Percentiles rank a stretch among this genome's conserved stretches.
Conservation (phyloP, 2,888 invertebrate species). For the Pristionchus arcanus region DNA sequence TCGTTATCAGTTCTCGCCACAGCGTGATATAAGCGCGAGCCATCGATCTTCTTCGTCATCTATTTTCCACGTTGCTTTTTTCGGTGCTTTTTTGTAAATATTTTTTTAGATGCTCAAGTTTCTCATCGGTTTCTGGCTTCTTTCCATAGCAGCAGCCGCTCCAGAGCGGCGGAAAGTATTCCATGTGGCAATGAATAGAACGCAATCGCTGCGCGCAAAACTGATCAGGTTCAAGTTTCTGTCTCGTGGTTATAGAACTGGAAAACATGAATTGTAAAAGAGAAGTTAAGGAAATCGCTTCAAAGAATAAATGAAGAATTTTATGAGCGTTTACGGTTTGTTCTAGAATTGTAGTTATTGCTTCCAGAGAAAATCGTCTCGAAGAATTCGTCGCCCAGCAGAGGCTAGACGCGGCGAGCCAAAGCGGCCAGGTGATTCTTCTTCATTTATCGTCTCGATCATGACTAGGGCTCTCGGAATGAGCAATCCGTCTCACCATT, state of each 20-base stretch:
- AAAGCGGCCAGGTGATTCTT: neutral
- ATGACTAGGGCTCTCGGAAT: neutral
- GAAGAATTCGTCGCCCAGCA: neutral
- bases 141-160: neutral
- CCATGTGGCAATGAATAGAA: neutral
- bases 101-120: neutral
- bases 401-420: neutral
- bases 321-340: too few species aligned
- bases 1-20: neutral
- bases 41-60: neutral
- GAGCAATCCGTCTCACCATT: neutral
- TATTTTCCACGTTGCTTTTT: neutral
- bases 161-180: neutral
- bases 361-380: neutral
- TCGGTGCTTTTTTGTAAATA: too few species aligned
- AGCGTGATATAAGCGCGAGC: neutral
- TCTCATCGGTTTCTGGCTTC: neutral
- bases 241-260: too few species aligned
- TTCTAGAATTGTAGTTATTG: too few species aligned
- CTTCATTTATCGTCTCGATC: neutral
- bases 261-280: too few species aligned
- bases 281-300: too few species aligned
- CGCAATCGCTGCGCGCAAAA: neutral
- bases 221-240: neutral
- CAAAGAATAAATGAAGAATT: too few species aligned